phyloP scores from a whole-genome alignment of 2,888 invertebrate species.

The Cosmopolites sordidus region DNA sequence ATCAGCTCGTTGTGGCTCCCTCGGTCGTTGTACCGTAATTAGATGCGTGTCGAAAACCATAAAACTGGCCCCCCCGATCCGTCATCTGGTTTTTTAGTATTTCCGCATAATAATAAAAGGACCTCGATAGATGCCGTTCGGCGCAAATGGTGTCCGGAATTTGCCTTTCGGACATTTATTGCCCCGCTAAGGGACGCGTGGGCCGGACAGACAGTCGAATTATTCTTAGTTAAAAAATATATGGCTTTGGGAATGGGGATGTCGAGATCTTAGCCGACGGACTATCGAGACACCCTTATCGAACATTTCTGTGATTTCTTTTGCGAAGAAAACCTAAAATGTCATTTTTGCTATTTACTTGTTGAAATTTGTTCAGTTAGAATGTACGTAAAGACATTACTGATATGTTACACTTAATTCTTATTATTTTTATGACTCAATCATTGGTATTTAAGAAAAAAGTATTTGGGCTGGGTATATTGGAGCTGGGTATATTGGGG shows the following conservation, averaged over 20 bases:
- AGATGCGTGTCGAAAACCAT: conserved; percentile 46
- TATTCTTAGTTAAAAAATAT: conserved; percentile 23
- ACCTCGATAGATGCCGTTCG: conserved; percentile 47
- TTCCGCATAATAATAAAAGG: conserved; percentile 63
- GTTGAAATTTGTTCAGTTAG: too few relatives aligned
- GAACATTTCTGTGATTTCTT: too few relatives aligned
- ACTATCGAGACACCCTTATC: too few relatives aligned
- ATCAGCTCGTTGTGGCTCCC: conserved; percentile 15
- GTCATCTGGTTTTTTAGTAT: conserved; percentile 62
- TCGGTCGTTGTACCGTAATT: conserved; percentile 41
- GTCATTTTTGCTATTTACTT: too few relatives aligned
- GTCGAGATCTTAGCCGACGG: too few relatives aligned
- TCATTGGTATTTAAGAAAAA: too few relatives aligned
- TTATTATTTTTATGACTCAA: too few relatives aligned
- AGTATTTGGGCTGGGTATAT: too few relatives aligned
- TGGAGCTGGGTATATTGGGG: too few relatives aligned
- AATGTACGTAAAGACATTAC: too few relatives aligned
- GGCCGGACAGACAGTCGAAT: conserved; percentile 20
- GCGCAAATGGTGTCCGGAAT: conserved; percentile 50
- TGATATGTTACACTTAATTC: too few relatives aligned
- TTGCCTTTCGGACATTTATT: conserved; percentile 51
- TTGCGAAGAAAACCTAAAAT: too few relatives aligned
- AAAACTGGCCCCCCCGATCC: conserved; percentile 42
- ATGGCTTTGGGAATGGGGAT: conserved; percentile 7
- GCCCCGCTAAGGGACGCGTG: conserved; percentile 29